phyloP scores from a whole-genome alignment of 2,888 invertebrate species.

The Anthophora plumipes region DNA sequence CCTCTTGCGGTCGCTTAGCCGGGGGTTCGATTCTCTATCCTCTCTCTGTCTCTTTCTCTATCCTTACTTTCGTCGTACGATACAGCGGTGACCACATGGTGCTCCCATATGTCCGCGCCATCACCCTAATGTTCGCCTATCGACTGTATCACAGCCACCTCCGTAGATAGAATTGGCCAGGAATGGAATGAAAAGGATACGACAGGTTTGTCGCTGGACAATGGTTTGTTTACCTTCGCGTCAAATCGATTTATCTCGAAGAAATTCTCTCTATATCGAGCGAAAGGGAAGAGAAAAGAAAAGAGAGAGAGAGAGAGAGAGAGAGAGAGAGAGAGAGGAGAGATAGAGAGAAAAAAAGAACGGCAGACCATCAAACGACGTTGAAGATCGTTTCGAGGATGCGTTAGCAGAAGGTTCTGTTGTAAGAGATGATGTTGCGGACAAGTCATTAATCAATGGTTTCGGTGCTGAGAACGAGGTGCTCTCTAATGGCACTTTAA shows the following conservation, averaged over 20 bases:
- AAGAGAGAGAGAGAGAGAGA: too few species aligned
- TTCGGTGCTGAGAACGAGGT: conserved; percentile 57
- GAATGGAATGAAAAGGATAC: conserved; percentile 35
- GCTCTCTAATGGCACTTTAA: conserved; percentile 77
- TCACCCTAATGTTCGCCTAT: conserved; percentile 45
- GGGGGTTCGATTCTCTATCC: conserved; percentile 61
- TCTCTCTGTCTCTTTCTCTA: conserved; percentile 1
- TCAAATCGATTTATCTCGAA: conserved; percentile 64
- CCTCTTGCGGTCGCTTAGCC: conserved; percentile 45
- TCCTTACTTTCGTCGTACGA: conserved; percentile 63
- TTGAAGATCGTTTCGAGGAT: background rate
- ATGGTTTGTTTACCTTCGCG: conserved; percentile 69
- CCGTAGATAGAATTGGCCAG: conserved; percentile 55
- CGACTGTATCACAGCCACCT: conserved; percentile 3
- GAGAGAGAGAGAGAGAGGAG: too few species aligned
- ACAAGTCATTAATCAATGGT: conserved; percentile 77
- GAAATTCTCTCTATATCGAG: background rate
- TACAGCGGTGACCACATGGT: conserved; percentile 82
- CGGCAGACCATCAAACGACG: too few species aligned
- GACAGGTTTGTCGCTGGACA: conserved; percentile 37
- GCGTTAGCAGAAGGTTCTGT: conserved; percentile 6
- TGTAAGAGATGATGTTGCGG: conserved; percentile 26
- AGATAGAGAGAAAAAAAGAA: too few species aligned
- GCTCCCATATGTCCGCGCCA: conserved; percentile 83
- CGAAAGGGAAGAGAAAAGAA: background rate